Percentiles rank a stretch among this genome's conserved stretches.
phyloP scores from a whole-genome alignment of 2,113 vertebrate species.

The Cettia cetti region DNA sequence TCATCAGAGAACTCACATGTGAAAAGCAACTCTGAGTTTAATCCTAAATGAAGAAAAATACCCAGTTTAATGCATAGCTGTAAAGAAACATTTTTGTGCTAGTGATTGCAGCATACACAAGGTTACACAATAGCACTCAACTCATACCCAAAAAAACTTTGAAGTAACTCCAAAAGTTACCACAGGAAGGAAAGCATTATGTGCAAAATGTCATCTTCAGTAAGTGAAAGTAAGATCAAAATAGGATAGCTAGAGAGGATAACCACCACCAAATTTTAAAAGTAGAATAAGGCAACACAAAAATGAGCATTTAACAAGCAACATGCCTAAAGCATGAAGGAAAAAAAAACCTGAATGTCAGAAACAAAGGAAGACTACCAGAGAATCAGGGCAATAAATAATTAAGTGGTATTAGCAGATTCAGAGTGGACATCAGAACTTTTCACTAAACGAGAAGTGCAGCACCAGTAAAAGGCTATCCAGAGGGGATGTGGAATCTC shows the following conservation, averaged over 20 bases:
- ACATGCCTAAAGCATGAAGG: neutral
- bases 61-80: neutral
- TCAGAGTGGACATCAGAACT: neutral
- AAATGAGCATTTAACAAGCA: neutral
- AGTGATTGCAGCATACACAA: neutral
- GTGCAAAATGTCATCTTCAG: neutral
- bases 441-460: neutral
- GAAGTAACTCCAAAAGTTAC: neutral
- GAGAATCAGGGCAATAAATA: neutral
- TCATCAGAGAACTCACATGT: neutral
- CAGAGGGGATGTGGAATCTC: neutral
- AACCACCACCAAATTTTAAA: neutral
- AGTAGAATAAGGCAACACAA: neutral
- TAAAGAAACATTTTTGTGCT: neutral
- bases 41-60: slow-evolving; percentile 36
- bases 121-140: neutral
- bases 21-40: neutral
- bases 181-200: neutral
- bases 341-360: neutral
- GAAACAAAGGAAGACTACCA: neutral
- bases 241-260: neutral
- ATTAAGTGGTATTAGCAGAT: neutral
- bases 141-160: neutral
- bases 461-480: neutral
- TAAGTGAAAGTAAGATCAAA: neutral